Evolutionary conservation across 2,797 vertebrate species (phyloP).

Genomic region (Stomatorhinus walkeri): DNA sequence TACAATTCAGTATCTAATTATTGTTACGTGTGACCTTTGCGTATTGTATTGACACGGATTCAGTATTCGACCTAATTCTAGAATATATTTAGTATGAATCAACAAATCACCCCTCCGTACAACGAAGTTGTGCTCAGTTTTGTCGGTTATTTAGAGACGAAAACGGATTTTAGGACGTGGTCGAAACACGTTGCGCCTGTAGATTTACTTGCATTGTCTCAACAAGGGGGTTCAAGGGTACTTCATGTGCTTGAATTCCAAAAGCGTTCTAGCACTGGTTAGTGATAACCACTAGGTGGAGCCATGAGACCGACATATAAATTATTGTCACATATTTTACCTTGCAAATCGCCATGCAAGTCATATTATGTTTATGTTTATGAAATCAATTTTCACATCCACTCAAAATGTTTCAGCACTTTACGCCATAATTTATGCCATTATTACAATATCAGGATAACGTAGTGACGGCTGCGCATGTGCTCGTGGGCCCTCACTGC

Average conservation of each 20-base stretch:
- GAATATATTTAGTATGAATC: not conserved
- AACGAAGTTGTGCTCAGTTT: not conserved
- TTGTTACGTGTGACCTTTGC: not conserved
- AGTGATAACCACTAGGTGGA: slow-evolving; percentile 45
- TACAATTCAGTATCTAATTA: not conserved
- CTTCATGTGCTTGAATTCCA: slow-evolving; percentile 14
- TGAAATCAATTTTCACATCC: not conserved
- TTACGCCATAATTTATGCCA: not conserved
- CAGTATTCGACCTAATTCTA: not conserved
- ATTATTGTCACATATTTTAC: not conserved
- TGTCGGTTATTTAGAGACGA: slow-evolving; percentile 62
- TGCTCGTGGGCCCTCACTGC: not conserved
- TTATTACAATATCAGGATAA: not conserved
- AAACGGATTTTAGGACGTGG: slow-evolving; percentile 51
- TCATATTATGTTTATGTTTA: not conserved
- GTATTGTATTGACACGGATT: not conserved
- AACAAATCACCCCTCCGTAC: not conserved
- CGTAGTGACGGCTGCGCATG: not conserved
- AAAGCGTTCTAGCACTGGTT: slow-evolving; percentile 27
- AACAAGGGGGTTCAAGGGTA: slow-evolving; percentile 35
- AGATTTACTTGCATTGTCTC: slow-evolving; percentile 56
- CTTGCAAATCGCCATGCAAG: not conserved
- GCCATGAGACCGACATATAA: slow-evolving; percentile 39
- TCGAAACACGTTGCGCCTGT: slow-evolving; percentile 64
- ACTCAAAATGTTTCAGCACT: not conserved